Base-by-base conservation (phyloP, 2,888 invertebrate genomes). In the Yponomeuta plumbellus region DNA sequence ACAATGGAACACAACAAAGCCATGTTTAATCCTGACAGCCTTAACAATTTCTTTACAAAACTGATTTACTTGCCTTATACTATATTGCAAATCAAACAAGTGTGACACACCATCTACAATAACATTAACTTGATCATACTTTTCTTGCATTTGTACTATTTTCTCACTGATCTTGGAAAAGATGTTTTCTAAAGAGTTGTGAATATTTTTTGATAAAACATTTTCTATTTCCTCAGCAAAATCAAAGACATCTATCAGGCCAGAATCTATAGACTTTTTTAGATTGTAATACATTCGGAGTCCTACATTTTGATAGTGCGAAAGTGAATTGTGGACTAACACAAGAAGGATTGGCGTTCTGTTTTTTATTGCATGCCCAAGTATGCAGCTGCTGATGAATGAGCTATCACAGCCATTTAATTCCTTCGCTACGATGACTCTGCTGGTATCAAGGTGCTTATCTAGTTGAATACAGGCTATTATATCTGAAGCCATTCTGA, bases 101-200 rank as follows among this genome's bases (percentile, higher is more conserved):
- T 95, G 95, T 69, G 94, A 93, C 26, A 96, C 74, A 76, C 96
- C 96, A 79, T 96, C 96, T 67, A 96, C 84, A 64, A 96, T 91
- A 61, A 96, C 80, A 71, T 92, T 93, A 4, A 93, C 91, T 71
- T 87, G 77, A 71, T 79, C 74, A 73, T 81, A 75, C 67, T 80
- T 79, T 71, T 85, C 77, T 67, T 81, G 73, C 70, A 92, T 80
- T 61, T 76, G 74, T 22, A 75, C 67, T 66, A 92, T 79, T 69
- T 82, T 85, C 63, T 84, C 79, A 74, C 84, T 83, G 52, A 94
- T 79, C 67, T 78, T 76, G n/a, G 72, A 66, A 72, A 87, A 84
- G 23, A 93, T 71, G 67, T 84, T 74, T 67, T 88, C 76, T n/a
- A 92, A 80, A 11, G 87, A 71, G 65, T 70, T 69, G 59, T 81